These are phyloP conservation scores for Oxyura jamaicensis DNA, from an alignment of 2,113 vertebrate species.

Conservation along the genomic window DNA sequence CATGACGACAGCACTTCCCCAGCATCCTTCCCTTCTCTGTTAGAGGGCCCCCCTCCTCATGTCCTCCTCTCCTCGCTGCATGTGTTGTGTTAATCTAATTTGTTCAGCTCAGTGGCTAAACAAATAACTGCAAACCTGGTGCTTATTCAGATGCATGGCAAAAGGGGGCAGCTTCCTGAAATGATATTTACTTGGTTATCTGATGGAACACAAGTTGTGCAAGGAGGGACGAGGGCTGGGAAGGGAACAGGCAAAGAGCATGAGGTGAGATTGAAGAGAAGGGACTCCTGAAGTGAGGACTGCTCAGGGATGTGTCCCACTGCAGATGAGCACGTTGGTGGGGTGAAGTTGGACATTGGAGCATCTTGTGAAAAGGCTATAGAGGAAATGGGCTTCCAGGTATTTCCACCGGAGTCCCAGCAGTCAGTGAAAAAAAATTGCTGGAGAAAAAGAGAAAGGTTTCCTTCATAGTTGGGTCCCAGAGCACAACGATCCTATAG, in stretches of 20 bases:
- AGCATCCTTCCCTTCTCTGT: conserved; percentile 18
- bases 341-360: background rate
- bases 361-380: background rate
- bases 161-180: conserved; percentile 18
- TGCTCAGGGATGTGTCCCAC: background rate
- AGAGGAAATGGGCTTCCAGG: background rate
- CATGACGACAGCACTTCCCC: conserved; percentile 38
- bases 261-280: conserved; percentile 39
- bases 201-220: background rate
- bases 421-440: background rate
- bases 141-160: conserved; percentile 59
- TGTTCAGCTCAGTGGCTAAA: conserved; percentile 72
- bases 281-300: background rate
- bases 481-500: background rate
- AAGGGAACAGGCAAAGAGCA: background rate
- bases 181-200: conserved; percentile 59
- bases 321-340: background rate
- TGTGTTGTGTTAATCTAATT: conserved; percentile 73
- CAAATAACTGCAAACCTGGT: conserved; percentile 66
- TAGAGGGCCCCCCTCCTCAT: background rate
- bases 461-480: background rate
- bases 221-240: background rate
- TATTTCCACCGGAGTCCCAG: background rate
- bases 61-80: conserved; percentile 51
- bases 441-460: background rate